These are phyloP conservation scores for Ceratosolen solmsi DNA, from an alignment of 1,140 invertebrate genomes.

Conservation along the genomic window DNA sequence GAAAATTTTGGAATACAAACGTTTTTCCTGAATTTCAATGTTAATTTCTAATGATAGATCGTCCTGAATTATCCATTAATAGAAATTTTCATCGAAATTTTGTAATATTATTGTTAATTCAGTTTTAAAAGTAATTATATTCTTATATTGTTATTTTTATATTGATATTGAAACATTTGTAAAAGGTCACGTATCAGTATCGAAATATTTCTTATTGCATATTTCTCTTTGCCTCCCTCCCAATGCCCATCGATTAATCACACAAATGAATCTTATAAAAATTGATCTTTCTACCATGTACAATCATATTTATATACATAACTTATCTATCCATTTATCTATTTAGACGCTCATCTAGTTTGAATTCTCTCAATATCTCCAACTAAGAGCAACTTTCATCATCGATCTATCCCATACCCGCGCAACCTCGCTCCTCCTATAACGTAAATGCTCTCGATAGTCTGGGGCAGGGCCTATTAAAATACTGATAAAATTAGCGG, in stretches of 20 bases:
- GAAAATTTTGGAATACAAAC: not conserved
- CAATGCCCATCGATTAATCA: too few species aligned
- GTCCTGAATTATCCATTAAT: not conserved
- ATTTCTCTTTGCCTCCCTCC: too few species aligned
- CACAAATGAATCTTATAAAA: too few species aligned
- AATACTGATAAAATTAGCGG: conserved; percentile 33
- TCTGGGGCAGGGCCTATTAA: not conserved
- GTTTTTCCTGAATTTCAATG: not conserved
- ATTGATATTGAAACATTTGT: too few species aligned
- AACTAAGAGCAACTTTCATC: not conserved
- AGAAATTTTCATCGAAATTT: not conserved
- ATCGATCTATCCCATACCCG: not conserved
- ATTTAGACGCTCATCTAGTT: not conserved
- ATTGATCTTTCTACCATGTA: too few species aligned
- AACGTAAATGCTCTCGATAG: not conserved
- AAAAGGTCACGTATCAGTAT: too few species aligned
- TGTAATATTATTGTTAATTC: not conserved
- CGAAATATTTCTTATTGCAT: too few species aligned
- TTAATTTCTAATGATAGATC: not conserved
- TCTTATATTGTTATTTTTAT: too few species aligned
- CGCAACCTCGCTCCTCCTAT: not conserved
- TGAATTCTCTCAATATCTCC: not conserved
- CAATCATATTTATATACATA: too few species aligned
- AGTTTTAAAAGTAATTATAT: too few species aligned
- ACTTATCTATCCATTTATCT: not conserved